Base-by-base conservation (phyloP, 1,140 invertebrate species). In the Pogonomyrmex californicus region DNA sequence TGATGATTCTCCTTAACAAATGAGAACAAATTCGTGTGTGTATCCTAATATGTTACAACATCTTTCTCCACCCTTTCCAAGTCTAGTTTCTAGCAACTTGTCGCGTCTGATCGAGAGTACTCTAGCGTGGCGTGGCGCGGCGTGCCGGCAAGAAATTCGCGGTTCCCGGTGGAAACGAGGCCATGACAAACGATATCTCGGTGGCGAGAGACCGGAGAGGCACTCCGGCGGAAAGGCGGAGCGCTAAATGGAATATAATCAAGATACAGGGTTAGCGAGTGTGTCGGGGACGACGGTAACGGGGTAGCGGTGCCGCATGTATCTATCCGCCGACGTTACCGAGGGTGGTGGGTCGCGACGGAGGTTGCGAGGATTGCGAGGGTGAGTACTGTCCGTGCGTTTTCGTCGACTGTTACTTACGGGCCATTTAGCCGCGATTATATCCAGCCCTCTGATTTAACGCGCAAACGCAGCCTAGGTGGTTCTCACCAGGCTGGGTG, bases 161-260 rank as follows among this genome's bases (percentile, higher is more conserved):
- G 77, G 58, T 86, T 89, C 75, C 66, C 44, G 88, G 85, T 75
- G 87, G 87, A 86, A 85, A 87, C 78, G 33, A 66, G 71, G 76
- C 65, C n/a, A 73, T 89, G 88, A 91, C 86, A 91, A 88, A 85
- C 89, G 87, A 91, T 87, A 88, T 81, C 68, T 70, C 71, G 87
- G 82, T 54, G 83, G 77, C 62, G 90, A 81, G 68, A 85, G 73
- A 63, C 51, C 75, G 78, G 87, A 73, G 78, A 56, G 87, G 77
- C 47, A 17, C 58, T 86, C 49, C 62, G 78, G 56, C 33, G 77
- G 88, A 54, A 86, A 86, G 66, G 75, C 66, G 76, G 73, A 56
- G 33, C 66, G 77, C 90, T 91, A 91, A 91, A 91, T 91, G 85
- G 90, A 91, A 91, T 91, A 91, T 91, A 91, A 91, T 91, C 90